Evolutionary conservation across 2,888 invertebrate species (phyloP), one percentile per base, ranked within the genome.

Genomic region (Nasonovia ribisnigri): DNA sequence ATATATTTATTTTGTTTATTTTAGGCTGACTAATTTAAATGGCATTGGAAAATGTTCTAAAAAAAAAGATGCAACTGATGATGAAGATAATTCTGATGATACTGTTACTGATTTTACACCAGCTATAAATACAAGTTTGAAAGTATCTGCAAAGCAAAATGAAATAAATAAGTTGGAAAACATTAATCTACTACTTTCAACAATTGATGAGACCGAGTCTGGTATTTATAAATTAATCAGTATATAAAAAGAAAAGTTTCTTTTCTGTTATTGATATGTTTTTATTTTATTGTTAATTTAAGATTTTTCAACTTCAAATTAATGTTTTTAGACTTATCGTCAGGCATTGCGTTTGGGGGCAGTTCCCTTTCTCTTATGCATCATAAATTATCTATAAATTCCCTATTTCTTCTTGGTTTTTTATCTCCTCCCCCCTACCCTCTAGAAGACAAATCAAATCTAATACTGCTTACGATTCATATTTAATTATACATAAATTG

Each of bases 181-280:
- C 1, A 93, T 93, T 48, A 13, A 57, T 10, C 24, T 90, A 36
- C 16, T 20, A 20, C 90, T 93, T 36, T 13, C 46, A 42, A 60
- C 84, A n/a, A 20, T 90, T 36, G 84, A 90, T 26, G 60, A 51
- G 1, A 89, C 16, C 20, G 60, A 93, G 1, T 84, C 46, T 42
- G 86, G 93, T 93, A 90, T 86, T 42, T 90, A 46, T 88, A 46
- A 13, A 90, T 90, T 90, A 36, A 77, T 77, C 36, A 36, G 20
- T 77, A 77, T 77, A 36, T 36, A 77, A 36, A 77, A 36, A 77
- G 8, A 77, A 67, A n/a, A n/a, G 24, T 60, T 60, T 13, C 60
- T 60, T n/a, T 67, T 1, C n/a, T 67, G n/a, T 48, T 67, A n/a
- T 67, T n/a, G 11, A 54, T 88, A 26, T 51, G 57, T 43, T 57